Conservation (phyloP, 2,797 vertebrate genomes). For the Ctenochaetus hawaiiensis region DNA sequence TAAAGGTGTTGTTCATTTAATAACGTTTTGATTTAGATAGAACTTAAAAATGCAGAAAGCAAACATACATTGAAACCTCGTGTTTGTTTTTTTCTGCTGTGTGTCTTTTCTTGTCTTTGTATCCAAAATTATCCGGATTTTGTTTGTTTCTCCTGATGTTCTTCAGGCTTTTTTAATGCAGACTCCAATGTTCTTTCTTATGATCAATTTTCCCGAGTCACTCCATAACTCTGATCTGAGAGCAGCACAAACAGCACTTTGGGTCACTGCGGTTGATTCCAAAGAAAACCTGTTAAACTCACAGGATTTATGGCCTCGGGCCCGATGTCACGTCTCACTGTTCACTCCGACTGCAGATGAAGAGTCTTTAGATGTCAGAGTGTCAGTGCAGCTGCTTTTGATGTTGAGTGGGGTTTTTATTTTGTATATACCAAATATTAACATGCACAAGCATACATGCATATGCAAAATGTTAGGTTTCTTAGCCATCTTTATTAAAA, state of each 20-base stretch:
- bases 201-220: background rate
- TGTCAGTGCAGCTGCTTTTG: background rate
- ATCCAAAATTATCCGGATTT: background rate
- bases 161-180: background rate
- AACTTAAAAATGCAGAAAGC: background rate
- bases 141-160: background rate
- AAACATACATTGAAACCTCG: slow-evolving; percentile 1
- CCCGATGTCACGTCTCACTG: slow-evolving; percentile 2
- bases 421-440: background rate
- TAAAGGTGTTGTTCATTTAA: background rate
- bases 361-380: background rate
- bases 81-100: background rate
- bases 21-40: background rate
- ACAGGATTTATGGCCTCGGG: slow-evolving; percentile 28
- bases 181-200: slow-evolving; percentile 1
- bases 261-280: slow-evolving; percentile 23
- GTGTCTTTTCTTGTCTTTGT: background rate
- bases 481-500: background rate
- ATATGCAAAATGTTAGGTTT: background rate
- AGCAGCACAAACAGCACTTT: slow-evolving; percentile 18
- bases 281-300: slow-evolving; percentile 16
- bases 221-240: slow-evolving; percentile 7
- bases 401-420: background rate
- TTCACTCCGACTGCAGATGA: slow-evolving; percentile 8
- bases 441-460: too few species aligned